Evolutionary conservation across 2,888 invertebrate species (phyloP).

Genomic region (Arctia plantaginis): DNA sequence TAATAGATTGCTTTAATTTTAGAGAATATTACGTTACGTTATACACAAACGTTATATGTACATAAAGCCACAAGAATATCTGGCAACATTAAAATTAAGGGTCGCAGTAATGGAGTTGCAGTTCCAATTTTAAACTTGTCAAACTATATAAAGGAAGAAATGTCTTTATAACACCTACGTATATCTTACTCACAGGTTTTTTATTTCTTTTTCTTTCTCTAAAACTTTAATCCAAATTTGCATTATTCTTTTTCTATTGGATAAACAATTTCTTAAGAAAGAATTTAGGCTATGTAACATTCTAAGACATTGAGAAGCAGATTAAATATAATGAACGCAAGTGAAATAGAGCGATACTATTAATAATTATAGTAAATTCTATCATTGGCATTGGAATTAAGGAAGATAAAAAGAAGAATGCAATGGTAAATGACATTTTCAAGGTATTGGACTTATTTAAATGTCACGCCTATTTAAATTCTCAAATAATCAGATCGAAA

Average conservation of each 20-base stretch:
- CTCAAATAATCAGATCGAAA: conserved; percentile 16
- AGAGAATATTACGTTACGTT: too few species aligned
- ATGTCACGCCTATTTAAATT: conserved; percentile 17
- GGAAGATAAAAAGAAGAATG: neutral
- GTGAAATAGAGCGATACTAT: too few species aligned
- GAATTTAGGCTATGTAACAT: too few species aligned
- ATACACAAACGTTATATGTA: too few species aligned
- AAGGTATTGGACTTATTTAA: conserved; percentile 16
- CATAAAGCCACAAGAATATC: neutral
- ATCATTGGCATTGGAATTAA: neutral
- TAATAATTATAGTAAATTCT: neutral
- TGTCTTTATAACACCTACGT: neutral
- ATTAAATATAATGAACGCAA: too few species aligned
- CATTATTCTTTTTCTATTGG: neutral
- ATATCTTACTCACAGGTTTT: neutral
- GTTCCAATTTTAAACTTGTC: neutral
- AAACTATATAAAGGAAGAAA: too few species aligned
- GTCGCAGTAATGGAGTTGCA: neutral
- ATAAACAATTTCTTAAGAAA: neutral
- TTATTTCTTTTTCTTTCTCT: neutral
- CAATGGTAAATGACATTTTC: neutral
- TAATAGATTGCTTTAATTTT: too few species aligned
- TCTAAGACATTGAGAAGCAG: neutral
- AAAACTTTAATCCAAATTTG: neutral
- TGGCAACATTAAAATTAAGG: neutral